Evolutionary conservation across 2,888 invertebrate genomes (phyloP).

Genomic region (Tridacna crocea): DNA sequence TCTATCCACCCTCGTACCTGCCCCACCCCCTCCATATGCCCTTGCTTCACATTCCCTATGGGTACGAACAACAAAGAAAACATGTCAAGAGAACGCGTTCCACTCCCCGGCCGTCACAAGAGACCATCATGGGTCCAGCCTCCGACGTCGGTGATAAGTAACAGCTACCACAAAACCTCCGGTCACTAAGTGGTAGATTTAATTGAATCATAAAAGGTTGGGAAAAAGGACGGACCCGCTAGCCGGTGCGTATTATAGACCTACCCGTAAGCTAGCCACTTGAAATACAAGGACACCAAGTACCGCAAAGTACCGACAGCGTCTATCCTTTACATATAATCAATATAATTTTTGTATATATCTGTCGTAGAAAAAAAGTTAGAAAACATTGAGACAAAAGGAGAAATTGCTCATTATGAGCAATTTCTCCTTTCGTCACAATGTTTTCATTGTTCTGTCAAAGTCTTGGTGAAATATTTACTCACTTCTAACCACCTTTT

Average conservation of each 20-base stretch:
- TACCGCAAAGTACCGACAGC: not conserved
- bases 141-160: constrained; percentile 2
- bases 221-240: not conserved
- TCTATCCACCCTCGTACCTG: too few relatives aligned
- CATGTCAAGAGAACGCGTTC: not conserved
- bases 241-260: constrained; percentile 1
- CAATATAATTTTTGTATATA: too few relatives aligned
- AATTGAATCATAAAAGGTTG: not conserved
- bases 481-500: too few relatives aligned
- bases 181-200: constrained; percentile 3
- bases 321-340: too few relatives aligned
- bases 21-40: too few relatives aligned
- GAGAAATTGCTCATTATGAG: constrained; percentile 6
- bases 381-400: not conserved
- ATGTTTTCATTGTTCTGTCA: not conserved
- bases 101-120: not conserved
- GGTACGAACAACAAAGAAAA: too few relatives aligned
- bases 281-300: constrained; percentile 3
- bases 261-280: constrained; percentile 6
- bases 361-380: too few relatives aligned
- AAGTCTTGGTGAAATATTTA: too few relatives aligned
- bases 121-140: not conserved
- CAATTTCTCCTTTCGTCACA: constrained; percentile 7
- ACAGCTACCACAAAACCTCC: not conserved
- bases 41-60: too few relatives aligned